Percentiles rank a stretch among this genome's conserved stretches.
phyloP scores from a whole-genome alignment of 2,113 vertebrate species.

The Poeciliopsis turrubarensis region DNA sequence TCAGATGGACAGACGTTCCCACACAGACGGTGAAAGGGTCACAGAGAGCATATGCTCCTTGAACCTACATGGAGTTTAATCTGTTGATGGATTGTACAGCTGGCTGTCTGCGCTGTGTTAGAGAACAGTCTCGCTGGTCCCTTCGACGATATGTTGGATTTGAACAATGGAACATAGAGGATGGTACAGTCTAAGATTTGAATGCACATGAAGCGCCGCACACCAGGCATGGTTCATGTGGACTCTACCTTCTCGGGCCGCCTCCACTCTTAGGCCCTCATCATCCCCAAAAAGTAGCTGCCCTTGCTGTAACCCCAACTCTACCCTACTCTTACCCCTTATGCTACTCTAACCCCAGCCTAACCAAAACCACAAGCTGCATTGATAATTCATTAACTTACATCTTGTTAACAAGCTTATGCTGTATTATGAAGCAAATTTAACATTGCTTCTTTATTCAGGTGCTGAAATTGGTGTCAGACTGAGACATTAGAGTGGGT shows the following conservation, averaged over 20 bases:
- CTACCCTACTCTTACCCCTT: no score
- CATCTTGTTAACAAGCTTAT: not conserved
- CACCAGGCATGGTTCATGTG: not conserved
- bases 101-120: not conserved
- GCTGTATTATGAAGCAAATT: not conserved
- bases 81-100: not conserved
- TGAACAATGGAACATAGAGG: no score
- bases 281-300: not conserved
- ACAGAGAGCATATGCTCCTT: not conserved
- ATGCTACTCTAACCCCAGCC: no score
- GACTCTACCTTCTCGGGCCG: no score
- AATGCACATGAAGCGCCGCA: not conserved
- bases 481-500: no score
- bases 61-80: constrained; percentile 14
- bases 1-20: constrained; percentile 13
- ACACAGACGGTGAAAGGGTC: not conserved
- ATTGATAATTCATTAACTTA: not conserved
- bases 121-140: not conserved
- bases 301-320: not conserved
- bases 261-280: not conserved
- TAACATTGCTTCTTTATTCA: no score
- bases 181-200: no score
- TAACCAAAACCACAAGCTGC: not conserved
- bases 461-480: no score
- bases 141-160: no score